A percentile compares a stretch with the other conserved stretches of the same genome.
phyloP scores from a whole-genome alignment of 2,888 invertebrate genomes.

The Helicoverpa assulta region DNA sequence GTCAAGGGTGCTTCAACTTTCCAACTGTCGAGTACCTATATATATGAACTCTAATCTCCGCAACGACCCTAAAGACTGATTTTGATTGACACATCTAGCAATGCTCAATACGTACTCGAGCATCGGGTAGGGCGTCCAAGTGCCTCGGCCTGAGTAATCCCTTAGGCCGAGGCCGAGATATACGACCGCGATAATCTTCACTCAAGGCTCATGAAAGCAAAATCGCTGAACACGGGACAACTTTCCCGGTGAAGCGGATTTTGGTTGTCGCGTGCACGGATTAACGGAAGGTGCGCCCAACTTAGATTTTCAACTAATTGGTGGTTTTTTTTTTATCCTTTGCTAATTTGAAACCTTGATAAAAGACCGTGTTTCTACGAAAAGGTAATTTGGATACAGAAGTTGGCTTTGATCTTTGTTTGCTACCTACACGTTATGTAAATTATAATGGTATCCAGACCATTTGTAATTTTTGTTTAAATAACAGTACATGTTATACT shows the following conservation, averaged over 20 bases:
- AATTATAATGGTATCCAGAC: not conserved
- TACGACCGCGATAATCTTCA: conserved; percentile 79
- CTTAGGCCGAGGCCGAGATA: conserved; percentile 72
- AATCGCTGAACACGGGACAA: conserved; percentile 75
- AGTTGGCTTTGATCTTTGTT: not conserved
- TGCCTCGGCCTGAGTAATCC: conserved; percentile 73
- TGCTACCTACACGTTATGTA: not conserved
- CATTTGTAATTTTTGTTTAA: not conserved
- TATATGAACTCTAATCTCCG: conserved; percentile 34
- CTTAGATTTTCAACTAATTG: conserved; percentile 46
- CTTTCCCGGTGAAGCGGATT: conserved; percentile 54
- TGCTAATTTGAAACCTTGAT: conserved; percentile 8
- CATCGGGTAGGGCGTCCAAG: conserved; percentile 66
- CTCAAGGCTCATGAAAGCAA: conserved; percentile 75
- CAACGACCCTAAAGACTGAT: conserved; percentile 46
- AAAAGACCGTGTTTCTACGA: not conserved
- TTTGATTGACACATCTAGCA: conserved; percentile 66
- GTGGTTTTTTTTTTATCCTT: conserved; percentile 23
- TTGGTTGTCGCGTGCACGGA: conserved; percentile 49
- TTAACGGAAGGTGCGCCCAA: conserved; percentile 48
- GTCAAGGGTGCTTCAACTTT: conserved; percentile 1
- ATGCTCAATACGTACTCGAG: conserved; percentile 66
- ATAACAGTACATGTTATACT: not conserved
- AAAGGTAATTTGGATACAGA: not conserved
- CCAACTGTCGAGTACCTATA: not conserved